Evolutionary conservation across 2,888 invertebrate species (phyloP).

Genomic region (Ypsolopha scabrella): DNA sequence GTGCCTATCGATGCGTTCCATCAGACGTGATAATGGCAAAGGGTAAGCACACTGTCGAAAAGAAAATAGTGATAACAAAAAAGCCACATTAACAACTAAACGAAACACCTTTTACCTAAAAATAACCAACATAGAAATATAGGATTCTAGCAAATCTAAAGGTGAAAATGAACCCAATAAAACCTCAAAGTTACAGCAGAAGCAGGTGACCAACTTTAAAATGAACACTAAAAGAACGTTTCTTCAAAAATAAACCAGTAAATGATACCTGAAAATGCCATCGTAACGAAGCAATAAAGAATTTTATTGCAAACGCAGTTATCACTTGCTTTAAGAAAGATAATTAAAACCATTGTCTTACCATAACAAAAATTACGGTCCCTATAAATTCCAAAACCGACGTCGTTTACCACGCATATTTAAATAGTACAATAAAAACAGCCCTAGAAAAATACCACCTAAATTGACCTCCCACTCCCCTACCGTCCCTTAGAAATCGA

Average conservation of each 20-base stretch:
- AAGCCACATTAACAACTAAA: no score
- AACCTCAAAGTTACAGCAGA: neutral
- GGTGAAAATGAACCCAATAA: neutral
- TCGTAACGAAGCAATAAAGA: constrained; percentile 23
- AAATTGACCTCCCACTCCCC: no score
- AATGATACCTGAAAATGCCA: neutral
- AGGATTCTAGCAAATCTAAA: neutral
- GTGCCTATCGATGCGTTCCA: no score
- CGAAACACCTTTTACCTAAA: no score
- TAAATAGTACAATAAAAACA: constrained; percentile 60
- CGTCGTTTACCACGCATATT: constrained; percentile 52
- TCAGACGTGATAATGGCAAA: no score
- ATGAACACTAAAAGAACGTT: neutral
- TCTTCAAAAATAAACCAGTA: neutral
- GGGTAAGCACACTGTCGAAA: no score
- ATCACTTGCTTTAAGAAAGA: constrained; percentile 35
- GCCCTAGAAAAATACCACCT: constrained; percentile 11
- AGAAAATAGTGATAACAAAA: no score
- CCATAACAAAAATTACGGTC: constrained; percentile 49
- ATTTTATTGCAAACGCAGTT: constrained; percentile 48
- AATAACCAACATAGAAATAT: neutral
- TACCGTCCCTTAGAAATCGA: no score
- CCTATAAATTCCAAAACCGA: constrained; percentile 47
- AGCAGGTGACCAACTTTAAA: neutral
- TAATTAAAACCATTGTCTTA: constrained; percentile 66